These are phyloP conservation scores for Drosophila recens DNA, from an alignment of 2,888 invertebrate genomes.

Conservation along the genomic window DNA sequence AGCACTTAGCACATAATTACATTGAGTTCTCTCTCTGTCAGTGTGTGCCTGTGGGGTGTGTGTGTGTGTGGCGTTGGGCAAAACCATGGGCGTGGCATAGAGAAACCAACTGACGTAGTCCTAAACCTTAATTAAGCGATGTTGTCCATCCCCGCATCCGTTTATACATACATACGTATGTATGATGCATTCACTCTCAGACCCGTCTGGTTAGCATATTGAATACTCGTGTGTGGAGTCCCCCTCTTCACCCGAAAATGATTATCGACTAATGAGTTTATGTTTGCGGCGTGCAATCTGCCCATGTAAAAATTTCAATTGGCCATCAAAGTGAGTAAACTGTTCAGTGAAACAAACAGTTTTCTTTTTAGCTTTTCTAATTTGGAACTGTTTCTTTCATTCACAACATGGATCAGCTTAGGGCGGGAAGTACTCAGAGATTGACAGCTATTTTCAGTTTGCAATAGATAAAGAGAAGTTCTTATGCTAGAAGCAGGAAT, in stretches of 20 bases:
- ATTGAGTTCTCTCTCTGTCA: slow-evolving; percentile 49
- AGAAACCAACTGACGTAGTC: slow-evolving; percentile 33
- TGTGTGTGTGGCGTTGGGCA: slow-evolving; percentile 19
- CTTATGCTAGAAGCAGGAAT: no score
- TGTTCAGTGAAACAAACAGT: slow-evolving; percentile 2
- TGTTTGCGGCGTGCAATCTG: slow-evolving; percentile 52
- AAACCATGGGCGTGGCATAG: slow-evolving; percentile 21
- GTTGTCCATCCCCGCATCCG: slow-evolving; percentile 26
- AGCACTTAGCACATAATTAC: slow-evolving; percentile 77
- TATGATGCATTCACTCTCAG: slow-evolving; percentile 31
- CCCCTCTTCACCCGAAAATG: slow-evolving; percentile 25
- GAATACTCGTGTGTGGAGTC: slow-evolving; percentile 54
- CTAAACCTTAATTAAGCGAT: slow-evolving; percentile 71
- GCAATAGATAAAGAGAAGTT: no score
- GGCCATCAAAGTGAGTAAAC: not conserved
- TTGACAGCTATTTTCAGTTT: no score
- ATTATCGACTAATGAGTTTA: slow-evolving; percentile 70
- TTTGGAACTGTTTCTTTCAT: not conserved
- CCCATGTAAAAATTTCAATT: slow-evolving; percentile 35
- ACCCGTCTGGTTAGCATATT: slow-evolving; percentile 43
- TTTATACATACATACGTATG: slow-evolving; percentile 43
- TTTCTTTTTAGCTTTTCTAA: not conserved
- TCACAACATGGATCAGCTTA: not conserved
- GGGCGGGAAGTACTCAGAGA: not conserved
- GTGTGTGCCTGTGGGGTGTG: not conserved